Evolutionary conservation across 2,113 vertebrate species (phyloP).

Genomic region (Dendropsophus ebraccatus): DNA sequence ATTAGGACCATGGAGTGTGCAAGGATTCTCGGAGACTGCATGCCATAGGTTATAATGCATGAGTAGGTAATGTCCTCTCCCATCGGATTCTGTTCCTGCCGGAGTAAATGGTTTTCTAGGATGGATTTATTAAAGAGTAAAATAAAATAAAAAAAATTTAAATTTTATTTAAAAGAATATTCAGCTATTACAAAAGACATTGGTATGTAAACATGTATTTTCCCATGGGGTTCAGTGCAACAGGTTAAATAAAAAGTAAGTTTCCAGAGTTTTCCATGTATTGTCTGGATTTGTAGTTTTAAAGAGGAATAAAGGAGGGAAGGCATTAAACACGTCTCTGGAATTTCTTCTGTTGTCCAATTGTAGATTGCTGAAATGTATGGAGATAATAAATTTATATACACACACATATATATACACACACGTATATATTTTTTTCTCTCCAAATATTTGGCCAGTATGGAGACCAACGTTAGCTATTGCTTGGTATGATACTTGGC

Average conservation of each 20-base stretch:
- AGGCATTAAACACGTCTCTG: conserved; percentile 3
- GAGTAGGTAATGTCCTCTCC: conserved; percentile 43
- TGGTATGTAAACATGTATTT: conserved; percentile 40
- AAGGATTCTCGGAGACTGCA: conserved; percentile 24
- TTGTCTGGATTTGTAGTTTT: conserved; percentile 35
- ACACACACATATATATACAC: too few species aligned
- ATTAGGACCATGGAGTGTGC: conserved; percentile 11
- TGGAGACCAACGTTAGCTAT: not conserved
- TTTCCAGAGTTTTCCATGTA: conserved; percentile 8
- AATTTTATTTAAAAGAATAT: conserved; percentile 52
- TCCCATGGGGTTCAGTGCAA: conserved; percentile 23
- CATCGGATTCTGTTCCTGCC: conserved; percentile 24
- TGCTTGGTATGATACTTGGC: not conserved
- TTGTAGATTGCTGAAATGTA: not conserved
- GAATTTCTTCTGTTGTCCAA: not conserved
- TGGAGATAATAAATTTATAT: too few species aligned
- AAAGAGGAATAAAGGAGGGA: conserved; percentile 34
- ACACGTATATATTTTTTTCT: too few species aligned
- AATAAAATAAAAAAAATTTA: not conserved
- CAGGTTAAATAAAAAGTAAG: conserved; percentile 33
- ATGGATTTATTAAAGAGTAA: not conserved
- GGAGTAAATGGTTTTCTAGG: conserved; percentile 44
- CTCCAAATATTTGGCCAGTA: not conserved
- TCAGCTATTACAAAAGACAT: conserved; percentile 44
- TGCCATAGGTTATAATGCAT: conserved; percentile 51